Percentiles rank a stretch among this genome's conserved stretches.
Evolutionary conservation across 1,140 invertebrate species (phyloP).

Genomic region (Procambarus virginalis): DNA sequence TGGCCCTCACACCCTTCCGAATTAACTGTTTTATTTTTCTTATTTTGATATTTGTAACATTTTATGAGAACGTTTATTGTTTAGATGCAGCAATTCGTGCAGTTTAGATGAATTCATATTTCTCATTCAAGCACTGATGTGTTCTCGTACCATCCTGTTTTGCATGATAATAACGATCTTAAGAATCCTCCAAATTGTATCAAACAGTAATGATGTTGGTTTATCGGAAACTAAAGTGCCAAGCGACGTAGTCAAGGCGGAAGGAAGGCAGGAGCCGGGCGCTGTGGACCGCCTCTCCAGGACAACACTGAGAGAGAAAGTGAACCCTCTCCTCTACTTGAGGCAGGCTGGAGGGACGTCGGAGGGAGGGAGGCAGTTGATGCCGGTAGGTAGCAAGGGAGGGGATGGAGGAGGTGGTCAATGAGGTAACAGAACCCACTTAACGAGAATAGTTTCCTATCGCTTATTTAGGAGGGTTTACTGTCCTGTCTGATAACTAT

Average conservation of each 20-base stretch:
- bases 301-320: conserved; percentile 40
- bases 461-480: not conserved
- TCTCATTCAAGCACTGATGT: too few species aligned
- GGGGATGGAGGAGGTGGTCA: not conserved
- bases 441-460: not conserved
- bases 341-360: not conserved
- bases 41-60: not conserved
- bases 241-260: not conserved
- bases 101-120: not conserved
- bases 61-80: not conserved
- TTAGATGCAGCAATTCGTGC: not conserved
- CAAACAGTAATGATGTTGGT: too few species aligned
- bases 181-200: too few species aligned
- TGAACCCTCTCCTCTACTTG: not conserved
- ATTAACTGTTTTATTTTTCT: not conserved
- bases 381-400: not conserved
- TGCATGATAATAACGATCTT: too few species aligned
- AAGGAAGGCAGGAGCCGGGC: not conserved
- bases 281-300: not conserved
- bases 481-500: not conserved
- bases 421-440: not conserved
- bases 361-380: not conserved
- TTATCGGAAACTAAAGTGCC: too few species aligned
- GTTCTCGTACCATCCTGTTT: too few species aligned
- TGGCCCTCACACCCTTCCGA: not conserved